Conservation (phyloP, 2,113 vertebrate genomes). For the sheep (Ovis aries) region ARS-UI_Ramb_v3.0 NC_056060.1:33780001-33780500, state of each 20-base stretch:
- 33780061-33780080: too few relatives aligned
- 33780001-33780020: too few relatives aligned
- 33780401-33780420: background rate
- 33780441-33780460: background rate
- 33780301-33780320: background rate
- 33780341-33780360: background rate
- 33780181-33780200: background rate
- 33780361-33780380: background rate
- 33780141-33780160: background rate
- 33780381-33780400: background rate
- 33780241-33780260: background rate
- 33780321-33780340: background rate
- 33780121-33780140: background rate
- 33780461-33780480: background rate
- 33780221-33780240: background rate
- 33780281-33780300: background rate
- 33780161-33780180: background rate
- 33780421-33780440: background rate
- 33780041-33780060: too few relatives aligned
- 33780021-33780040: too few relatives aligned
- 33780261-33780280: background rate
- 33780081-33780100: too few relatives aligned
- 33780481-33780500: constrained; percentile 3
- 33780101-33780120: too few relatives aligned
- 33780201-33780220: background rate